Base-by-base conservation (phyloP, 2,113 vertebrate species). In the Caloenas nicobarica region DNA sequence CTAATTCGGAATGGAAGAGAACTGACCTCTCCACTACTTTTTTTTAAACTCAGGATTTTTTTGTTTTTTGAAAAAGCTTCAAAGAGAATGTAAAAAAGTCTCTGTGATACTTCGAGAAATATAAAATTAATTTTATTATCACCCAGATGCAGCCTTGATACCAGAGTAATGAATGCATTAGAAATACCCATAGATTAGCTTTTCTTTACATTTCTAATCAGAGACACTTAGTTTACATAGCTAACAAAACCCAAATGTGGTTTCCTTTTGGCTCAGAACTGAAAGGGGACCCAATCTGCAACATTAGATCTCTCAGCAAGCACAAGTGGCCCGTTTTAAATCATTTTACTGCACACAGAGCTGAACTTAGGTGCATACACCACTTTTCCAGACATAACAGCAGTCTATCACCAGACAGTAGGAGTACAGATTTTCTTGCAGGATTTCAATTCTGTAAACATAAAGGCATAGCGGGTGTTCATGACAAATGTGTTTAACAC, bases 71-170 rank as follows among this genome's bases (percentile, higher is more conserved):
- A 88, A 64, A 71, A 89, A 70, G 2, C 54, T 66, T 95, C 66
- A 88, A 87, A 92, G 40, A n/a, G 15, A 86, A 42, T 38, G 16
- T 21, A 22, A 83, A 95, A 86, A 88, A 40, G 1, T 7, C 26
- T 36, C 23, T 51, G 12, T 29, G 36, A 81, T 81, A 56, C 33
- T 81, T 79, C 17, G 31, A 62, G 36, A 89, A 95, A 79, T 77
- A 42, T 16, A 78, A 80, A 83, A 88, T 70, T 86, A 88, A 81
- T 95, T 89, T 15, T 61, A 26, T 81, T 92, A 90, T 87, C 84
- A 46, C 4, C 13, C 33, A 88, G 81, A 85, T 91, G 31, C 78
- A 89, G 81, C 22, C 31, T 73, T 70, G 81, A 89, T 92, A 64
- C 4, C 19, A 64, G 24, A 81, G 13, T 36, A 94, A 70, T 25